Evolutionary conservation across 2,113 vertebrate genomes (phyloP).

Genomic region (Myodes glareolus): DNA sequence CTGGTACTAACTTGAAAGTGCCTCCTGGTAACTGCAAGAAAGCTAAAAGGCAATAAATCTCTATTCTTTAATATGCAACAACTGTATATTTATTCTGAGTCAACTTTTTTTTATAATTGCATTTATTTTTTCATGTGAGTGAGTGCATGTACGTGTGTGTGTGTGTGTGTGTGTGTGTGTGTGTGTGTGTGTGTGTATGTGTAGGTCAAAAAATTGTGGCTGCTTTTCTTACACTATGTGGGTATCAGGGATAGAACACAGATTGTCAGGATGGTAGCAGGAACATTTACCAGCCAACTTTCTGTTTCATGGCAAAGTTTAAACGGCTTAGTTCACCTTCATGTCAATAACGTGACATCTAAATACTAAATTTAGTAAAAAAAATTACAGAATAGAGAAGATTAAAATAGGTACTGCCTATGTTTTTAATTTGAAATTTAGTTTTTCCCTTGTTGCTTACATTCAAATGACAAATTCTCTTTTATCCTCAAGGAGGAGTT

Average conservation of each 20-base stretch:
- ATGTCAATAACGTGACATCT: constrained; percentile 57
- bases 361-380: constrained; percentile 56
- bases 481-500: constrained; percentile 74
- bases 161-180: too few relatives aligned
- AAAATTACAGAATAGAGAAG: constrained; percentile 52
- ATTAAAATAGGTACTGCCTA: constrained; percentile 71
- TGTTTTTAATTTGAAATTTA: constrained; percentile 52
- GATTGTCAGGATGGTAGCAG: not conserved
- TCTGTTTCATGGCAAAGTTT: not conserved
- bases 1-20: not conserved
- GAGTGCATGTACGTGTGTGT: not conserved
- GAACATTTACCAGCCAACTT: not conserved
- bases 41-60: not conserved
- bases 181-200: too few relatives aligned
- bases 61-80: constrained; percentile 7
- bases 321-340: constrained; percentile 73
- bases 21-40: constrained; percentile 39
- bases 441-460: constrained; percentile 68
- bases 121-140: not conserved
- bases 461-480: constrained; percentile 78
- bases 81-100: constrained; percentile 37
- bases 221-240: not conserved
- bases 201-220: not conserved
- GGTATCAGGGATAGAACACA: not conserved
- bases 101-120: constrained; percentile 18